Evolutionary conservation across 53 echinoderm and acorn worm genomes (phyloP).

Genomic region (Apostichopus leukothele): DNA sequence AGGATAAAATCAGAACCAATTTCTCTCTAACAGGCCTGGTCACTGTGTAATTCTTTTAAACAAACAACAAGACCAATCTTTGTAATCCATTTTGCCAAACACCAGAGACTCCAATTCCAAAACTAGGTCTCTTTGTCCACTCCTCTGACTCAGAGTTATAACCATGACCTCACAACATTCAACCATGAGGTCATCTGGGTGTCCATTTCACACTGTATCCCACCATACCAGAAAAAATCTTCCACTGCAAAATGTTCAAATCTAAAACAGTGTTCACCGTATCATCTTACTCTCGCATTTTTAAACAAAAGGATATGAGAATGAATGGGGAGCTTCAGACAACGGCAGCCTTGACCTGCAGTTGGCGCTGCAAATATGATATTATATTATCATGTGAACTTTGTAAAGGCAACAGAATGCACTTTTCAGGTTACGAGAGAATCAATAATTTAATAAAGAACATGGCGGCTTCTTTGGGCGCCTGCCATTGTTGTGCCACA

Average conservation of each 20-base stretch:
- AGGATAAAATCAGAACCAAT: too few relatives aligned
- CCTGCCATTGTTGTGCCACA: background rate
- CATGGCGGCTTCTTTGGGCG: constrained; percentile 14
- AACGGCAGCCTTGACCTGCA: background rate
- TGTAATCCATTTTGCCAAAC: too few relatives aligned
- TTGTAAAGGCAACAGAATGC: constrained; percentile 16
- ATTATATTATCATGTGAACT: constrained; percentile 5
- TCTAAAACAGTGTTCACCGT: background rate
- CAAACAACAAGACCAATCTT: too few relatives aligned
- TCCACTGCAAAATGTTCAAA: background rate
- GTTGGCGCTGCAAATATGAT: constrained; percentile 5
- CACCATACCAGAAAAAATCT: background rate
- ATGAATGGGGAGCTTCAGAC: too few relatives aligned
- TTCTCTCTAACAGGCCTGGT: too few relatives aligned
- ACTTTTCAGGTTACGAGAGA: constrained; percentile 6
- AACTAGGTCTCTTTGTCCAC: background rate
- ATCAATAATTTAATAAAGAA: constrained; percentile 40
- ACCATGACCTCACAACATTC: background rate
- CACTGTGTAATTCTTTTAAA: too few relatives aligned
- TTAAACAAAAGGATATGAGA: background rate
- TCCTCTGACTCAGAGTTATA: background rate
- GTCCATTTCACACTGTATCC: background rate
- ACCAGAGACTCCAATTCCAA: background rate
- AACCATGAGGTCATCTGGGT: background rate
- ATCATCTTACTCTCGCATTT: too few relatives aligned